These are phyloP conservation scores for Petroica traversi DNA, from an alignment of 2,113 vertebrate species.

Conservation along the genomic window DNA sequence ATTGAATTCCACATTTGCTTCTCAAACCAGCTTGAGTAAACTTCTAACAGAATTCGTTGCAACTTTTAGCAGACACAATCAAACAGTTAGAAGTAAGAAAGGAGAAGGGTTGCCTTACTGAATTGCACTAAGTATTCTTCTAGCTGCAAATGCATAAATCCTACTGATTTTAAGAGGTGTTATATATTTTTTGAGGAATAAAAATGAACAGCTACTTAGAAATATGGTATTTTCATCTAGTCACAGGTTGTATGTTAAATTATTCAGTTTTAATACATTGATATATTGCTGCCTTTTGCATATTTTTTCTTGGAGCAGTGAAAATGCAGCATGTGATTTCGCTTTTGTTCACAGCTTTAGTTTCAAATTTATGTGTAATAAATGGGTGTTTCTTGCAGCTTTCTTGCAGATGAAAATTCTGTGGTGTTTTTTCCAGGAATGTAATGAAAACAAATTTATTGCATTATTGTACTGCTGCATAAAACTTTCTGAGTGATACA, in stretches of 20 bases:
- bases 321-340: neutral
- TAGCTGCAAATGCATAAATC: neutral
- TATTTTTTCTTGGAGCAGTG: neutral
- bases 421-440: neutral
- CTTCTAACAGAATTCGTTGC: neutral
- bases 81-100: neutral
- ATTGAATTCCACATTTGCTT: neutral
- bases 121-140: neutral
- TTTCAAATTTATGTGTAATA: neutral
- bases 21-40: neutral
- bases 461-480: neutral
- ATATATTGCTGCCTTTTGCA: neutral
- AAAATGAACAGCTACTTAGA: neutral
- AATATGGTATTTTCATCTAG: neutral
- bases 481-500: neutral
- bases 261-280: neutral
- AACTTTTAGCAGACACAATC: neutral
- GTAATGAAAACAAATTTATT: neutral
- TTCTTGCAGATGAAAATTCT: neutral
- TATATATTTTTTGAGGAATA: neutral
- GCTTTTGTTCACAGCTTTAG: neutral
- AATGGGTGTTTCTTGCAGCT: neutral
- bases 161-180: neutral
- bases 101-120: neutral
- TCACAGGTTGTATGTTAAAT: neutral